Conservation (phyloP, 2,797 vertebrate species). For the Xenentodon cancila region DNA sequence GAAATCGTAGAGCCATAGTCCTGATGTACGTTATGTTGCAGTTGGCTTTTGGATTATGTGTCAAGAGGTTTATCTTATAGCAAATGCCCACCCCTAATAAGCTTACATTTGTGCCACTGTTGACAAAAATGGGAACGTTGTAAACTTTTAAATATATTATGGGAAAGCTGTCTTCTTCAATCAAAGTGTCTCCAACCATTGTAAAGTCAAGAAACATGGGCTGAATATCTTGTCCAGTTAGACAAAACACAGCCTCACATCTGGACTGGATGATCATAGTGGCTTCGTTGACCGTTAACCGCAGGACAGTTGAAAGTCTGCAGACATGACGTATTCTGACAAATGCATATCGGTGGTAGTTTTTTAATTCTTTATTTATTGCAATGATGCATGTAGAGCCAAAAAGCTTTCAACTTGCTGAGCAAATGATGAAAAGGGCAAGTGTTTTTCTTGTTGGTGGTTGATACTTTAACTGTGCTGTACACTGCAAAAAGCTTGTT, state of each 20-base stretch:
- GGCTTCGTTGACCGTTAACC: not conserved
- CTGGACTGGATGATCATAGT: not conserved
- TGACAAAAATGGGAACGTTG: too few species aligned
- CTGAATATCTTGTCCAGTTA: not conserved
- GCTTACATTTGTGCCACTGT: too few species aligned
- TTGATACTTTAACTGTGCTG: constrained; percentile 1
- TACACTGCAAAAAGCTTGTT: constrained; percentile 1
- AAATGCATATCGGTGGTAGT: constrained; percentile 2
- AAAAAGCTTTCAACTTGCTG: constrained; percentile 5
- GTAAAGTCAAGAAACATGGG: not conserved
- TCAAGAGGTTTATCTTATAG: too few species aligned
- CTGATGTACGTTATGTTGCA: too few species aligned
- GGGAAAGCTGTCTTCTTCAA: not conserved
- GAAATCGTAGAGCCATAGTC: too few species aligned
- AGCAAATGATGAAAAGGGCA: constrained; percentile 8
- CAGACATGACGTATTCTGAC: constrained; percentile 13
- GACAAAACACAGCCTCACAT: not conserved
- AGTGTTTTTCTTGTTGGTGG: constrained; percentile 9
- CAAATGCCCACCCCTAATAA: too few species aligned
- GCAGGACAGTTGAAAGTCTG: constrained; percentile 5
- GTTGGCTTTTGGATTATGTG: too few species aligned
- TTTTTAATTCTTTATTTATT: not conserved
- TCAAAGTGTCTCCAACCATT: not conserved
- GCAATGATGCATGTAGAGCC: not conserved
- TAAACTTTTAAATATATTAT: not conserved